Evolutionary conservation across 1,140 invertebrate genomes (phyloP), one percentile per base, ranked within the genome.

Genomic region (Aphis gossypii): DNA sequence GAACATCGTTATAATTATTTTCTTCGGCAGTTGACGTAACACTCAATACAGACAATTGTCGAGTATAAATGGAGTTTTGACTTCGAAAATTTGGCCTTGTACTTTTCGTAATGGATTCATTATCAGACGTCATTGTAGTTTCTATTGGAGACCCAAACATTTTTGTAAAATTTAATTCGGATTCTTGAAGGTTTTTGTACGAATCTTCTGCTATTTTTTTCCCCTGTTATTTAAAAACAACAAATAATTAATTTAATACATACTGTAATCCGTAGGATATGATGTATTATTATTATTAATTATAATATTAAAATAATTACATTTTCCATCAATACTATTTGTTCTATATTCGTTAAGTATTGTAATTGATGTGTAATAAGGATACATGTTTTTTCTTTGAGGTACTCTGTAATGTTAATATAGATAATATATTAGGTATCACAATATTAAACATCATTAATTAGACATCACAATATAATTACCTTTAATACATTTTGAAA

Each of bases 331-430:
- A 98, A 96, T 9, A 98, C 95, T 94, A 99, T 98, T 93, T 96
- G 96, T 94, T 98, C 96, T 1, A 97, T 97, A 82, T 96, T 95
- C 94, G 97, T 96, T 0, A 99, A 95, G 94, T 97, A 98, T 94
- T 98, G 98, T 41, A 98, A 95, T 94, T 98, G 98, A 96, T 98
- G 98, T 4, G 98, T 98, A 2, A 98, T 97, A 11, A 98, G 95
- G 93, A 98, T 96, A 23, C 97, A 95, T 0, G 97, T 97, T 94
- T 97, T 97, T 95, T 94, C 95, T 95, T 94, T 95, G 90, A 96
- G 95, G 94, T 95, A 96, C 94, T 95, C 95, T 94, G 76, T 91
- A 94, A 86, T 23, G 82, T 38, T 44, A 44, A 94, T 87, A 86
- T 90, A 92, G 38, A 25, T 92, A 51, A 4, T 51, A 38, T 21